These are phyloP conservation scores for Asobara japonica DNA, from an alignment of 1,140 invertebrate genomes.

Conservation along the genomic window DNA sequence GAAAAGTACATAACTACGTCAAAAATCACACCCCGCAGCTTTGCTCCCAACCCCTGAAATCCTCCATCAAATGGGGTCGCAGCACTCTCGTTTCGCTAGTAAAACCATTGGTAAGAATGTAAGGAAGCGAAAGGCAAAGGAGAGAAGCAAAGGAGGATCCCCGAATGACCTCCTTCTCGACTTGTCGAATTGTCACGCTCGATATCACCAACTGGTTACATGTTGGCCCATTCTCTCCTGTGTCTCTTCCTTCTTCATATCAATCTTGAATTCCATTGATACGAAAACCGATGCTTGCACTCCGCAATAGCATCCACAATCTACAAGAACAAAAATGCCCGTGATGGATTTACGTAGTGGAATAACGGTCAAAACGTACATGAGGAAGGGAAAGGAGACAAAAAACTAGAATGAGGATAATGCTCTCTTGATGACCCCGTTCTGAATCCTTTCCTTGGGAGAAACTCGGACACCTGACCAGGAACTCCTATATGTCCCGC, in stretches of 20 bases:
- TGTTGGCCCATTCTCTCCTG: neutral
- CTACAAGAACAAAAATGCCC: neutral
- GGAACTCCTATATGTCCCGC: slow-evolving; percentile 32
- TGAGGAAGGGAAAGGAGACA: neutral
- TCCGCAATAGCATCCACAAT: too few species aligned
- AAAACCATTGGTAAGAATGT: neutral
- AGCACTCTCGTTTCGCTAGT: neutral
- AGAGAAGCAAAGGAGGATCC: slow-evolving; percentile 19
- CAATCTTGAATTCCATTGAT: neutral
- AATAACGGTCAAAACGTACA: slow-evolving; percentile 1
- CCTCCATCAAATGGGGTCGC: neutral
- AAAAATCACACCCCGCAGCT: too few species aligned
- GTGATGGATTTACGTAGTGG: neutral
- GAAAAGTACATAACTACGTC: too few species aligned
- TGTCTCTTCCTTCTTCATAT: neutral
- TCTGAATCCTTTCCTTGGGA: slow-evolving; percentile 27
- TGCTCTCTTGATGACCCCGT: slow-evolving; percentile 33
- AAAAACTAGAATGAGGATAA: slow-evolving; percentile 27
- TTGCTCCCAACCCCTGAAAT: too few species aligned
- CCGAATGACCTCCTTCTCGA: slow-evolving; percentile 34
- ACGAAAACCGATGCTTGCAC: too few species aligned
- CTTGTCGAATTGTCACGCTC: slow-evolving; percentile 24
- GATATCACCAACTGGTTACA: slow-evolving; percentile 7
- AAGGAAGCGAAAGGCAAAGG: slow-evolving; percentile 24
- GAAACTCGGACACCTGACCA: slow-evolving; percentile 44